Evolutionary conservation across 2,113 vertebrate genomes (phyloP), one percentile per base, ranked within the genome.

Genomic region (Pseudopipra pipra): DNA sequence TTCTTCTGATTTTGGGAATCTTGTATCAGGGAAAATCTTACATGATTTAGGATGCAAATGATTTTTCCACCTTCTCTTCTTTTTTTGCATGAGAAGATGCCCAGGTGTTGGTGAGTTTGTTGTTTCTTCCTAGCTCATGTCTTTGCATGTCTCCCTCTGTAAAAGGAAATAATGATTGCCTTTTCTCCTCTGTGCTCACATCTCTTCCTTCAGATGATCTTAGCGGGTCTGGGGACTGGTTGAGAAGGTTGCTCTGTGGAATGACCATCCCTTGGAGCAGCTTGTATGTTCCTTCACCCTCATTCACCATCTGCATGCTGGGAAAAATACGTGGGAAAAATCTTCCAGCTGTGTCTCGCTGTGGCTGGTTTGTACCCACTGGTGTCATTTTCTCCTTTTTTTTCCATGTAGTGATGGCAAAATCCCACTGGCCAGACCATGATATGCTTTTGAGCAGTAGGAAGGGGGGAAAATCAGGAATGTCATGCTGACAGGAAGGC

Each of bases 391-490:
- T 78, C 52, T 66, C 39, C 14, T 4, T 33, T 75, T 49, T 46
- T 62, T 67, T 25, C 3, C 2, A 10, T 62, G 52, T 86, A 54
- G 54, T 71, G 37, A 22, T 92, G 88, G 41, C 74, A 92, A 72
- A 94, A 85, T 81, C 54, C 59, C 56, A 5, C 85, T 89, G 74
- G 54, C 39, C 65, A 89, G 90, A 54, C 72, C 39, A 14, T 89
- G 54, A 74, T 71, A 63, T 5, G 84, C 62, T 85, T 82, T 74
- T n/a, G 54, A 73, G 62, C 73, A 87, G 85, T 91, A 63, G 78
- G 85, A 89, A 46, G 94, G 89, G 81, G 65, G 68, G 95, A 93
- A 91, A 97, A 96, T 96, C 71, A 93, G 96, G 95, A 97, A 97
- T 96, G 94, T 80, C 2, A 9, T 28, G 75, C 76, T 95, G 90